phyloP scores from a whole-genome alignment of 1,140 invertebrate species.

The Goniozus legneri region DNA sequence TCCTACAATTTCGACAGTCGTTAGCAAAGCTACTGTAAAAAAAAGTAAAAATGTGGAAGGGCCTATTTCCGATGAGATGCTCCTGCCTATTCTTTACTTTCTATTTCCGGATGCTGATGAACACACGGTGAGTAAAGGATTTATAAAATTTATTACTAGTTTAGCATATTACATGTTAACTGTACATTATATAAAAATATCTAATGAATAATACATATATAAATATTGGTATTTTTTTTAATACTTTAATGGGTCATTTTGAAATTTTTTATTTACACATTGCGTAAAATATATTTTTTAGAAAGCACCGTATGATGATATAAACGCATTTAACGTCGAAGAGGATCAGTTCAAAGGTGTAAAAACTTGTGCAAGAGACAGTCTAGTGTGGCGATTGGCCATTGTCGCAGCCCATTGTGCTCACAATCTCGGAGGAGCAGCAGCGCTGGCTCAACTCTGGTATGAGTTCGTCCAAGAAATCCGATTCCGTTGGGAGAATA shows the following conservation, averaged over 20 bases:
- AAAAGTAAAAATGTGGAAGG: constrained; percentile 58
- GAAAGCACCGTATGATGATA: constrained; percentile 45
- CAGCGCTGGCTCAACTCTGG: constrained; percentile 86
- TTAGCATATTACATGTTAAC: too few relatives aligned
- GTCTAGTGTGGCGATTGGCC: constrained; percentile 81
- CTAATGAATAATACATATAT: too few relatives aligned
- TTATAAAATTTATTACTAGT: not conserved
- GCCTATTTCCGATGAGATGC: constrained; percentile 70
- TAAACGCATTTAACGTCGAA: constrained; percentile 28
- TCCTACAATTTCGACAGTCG: constrained; percentile 55
- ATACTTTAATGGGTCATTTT: not conserved
- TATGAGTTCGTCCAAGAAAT: constrained; percentile 88
- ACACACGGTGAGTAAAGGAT: constrained; percentile 47
- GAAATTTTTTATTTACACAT: constrained; percentile 4
- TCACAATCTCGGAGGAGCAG: constrained; percentile 72
- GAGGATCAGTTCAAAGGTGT: constrained; percentile 53
- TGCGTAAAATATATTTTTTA: constrained; percentile 20
- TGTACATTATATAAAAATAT: too few relatives aligned
- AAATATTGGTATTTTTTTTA: not conserved
- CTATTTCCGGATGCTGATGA: constrained; percentile 87
- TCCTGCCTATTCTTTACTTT: constrained; percentile 78
- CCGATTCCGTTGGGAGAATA: constrained; percentile 84
- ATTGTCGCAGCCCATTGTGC: constrained; percentile 76
- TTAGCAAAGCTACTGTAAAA: constrained; percentile 50
- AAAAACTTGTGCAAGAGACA: constrained; percentile 76